Conservation (phyloP, 2,113 vertebrate genomes). For the Machaerirhynchus nigripectus region DNA sequence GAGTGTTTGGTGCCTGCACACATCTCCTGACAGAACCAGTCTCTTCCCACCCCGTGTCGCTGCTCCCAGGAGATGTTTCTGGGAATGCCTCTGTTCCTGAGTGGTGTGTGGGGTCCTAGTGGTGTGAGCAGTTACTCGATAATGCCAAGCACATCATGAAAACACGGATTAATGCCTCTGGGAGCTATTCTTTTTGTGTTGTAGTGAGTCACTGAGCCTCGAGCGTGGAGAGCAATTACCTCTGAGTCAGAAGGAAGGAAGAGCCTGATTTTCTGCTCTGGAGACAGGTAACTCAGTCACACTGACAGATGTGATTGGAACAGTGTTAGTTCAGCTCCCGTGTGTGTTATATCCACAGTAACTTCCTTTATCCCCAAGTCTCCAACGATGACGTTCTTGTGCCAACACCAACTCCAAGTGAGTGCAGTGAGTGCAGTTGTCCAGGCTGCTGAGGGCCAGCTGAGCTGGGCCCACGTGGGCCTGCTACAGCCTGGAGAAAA, state of each 20-base stretch:
- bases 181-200: background rate
- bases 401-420: background rate
- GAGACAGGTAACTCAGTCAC: background rate
- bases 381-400: background rate
- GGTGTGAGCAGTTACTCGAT: background rate
- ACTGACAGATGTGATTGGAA: background rate
- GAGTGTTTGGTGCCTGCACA: background rate
- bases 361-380: background rate
- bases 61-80: background rate
- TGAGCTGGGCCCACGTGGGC: background rate
- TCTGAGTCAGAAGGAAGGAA: background rate
- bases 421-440: background rate
- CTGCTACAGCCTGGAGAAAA: background rate
- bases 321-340: rapidly evolving
- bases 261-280: background rate
- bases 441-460: background rate
- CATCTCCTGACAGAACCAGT: background rate
- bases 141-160: background rate
- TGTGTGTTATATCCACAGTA: rapidly evolving
- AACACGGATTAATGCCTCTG: background rate
- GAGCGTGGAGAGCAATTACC: background rate
- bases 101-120: background rate
- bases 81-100: background rate
- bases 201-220: background rate
- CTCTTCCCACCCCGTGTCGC: background rate